phyloP scores from a whole-genome alignment of 2,888 invertebrate genomes.

The Erannis defoliaria region DNA sequence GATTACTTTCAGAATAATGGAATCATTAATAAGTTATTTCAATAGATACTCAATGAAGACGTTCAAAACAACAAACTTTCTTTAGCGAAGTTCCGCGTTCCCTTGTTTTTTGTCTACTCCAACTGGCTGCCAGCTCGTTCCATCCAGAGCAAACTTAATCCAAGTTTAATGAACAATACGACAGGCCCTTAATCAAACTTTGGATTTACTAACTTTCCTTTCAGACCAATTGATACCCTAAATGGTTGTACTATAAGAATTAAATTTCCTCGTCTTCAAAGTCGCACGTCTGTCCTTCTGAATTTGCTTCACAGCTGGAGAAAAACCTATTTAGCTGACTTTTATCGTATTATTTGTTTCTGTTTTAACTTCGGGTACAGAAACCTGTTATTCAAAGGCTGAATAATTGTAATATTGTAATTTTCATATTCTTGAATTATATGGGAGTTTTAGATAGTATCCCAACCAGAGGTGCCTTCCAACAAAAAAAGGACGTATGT shows the following conservation, averaged over 20 bases:
- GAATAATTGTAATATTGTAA: too few relatives aligned
- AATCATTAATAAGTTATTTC: conserved; percentile 13
- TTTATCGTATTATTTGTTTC: conserved; percentile 84
- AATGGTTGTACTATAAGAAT: conserved; percentile 31
- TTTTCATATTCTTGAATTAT: too few relatives aligned
- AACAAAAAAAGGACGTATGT: too few relatives aligned
- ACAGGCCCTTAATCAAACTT: conserved; percentile 87
- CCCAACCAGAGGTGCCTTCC: too few relatives aligned
- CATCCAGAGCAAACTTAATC: conserved; percentile 85
- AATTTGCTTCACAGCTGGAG: conserved; percentile 58
- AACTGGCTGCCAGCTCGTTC: conserved; percentile 87
- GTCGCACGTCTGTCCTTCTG: conserved; percentile 50
- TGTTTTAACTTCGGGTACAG: conserved; percentile 68
- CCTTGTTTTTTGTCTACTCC: conserved; percentile 79
- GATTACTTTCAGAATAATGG: not conserved
- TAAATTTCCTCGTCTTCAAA: conserved; percentile 46
- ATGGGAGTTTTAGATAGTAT: too few relatives aligned
- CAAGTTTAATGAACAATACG: conserved; percentile 87
- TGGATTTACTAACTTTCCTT: conserved; percentile 69
- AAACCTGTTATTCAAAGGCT: conserved; percentile 46
- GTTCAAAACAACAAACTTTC: conserved; percentile 68
- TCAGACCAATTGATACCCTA: conserved; percentile 56
- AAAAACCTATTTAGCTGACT: conserved; percentile 84
- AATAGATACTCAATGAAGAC: conserved; percentile 52
- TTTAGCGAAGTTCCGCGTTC: conserved; percentile 62